Evolutionary conservation across 2,113 vertebrate genomes (phyloP), one percentile per base, ranked within the genome.

Genomic region (Antennarius striatus): DNA sequence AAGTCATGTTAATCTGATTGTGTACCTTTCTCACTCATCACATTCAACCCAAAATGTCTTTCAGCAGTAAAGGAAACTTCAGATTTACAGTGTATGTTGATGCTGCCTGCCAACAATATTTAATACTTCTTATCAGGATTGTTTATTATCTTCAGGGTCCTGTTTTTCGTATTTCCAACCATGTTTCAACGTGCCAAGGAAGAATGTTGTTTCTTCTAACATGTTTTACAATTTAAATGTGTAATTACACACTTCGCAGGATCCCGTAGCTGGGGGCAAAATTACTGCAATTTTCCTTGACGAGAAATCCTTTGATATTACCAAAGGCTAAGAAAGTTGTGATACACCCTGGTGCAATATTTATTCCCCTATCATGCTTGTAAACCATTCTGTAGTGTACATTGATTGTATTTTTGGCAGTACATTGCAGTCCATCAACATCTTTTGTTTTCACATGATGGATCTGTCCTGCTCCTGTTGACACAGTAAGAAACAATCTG

Each of bases 151-250:
- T 6, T 17, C 46, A 32, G 12, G 22, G 45, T 64, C 53, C 56
- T 70, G 60, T 69, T 86, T 80, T 77, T 10, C 58, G 71, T 75
- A 73, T 48, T 64, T 58, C 57, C 63, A 77, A 48, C 81, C 80
- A 55, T 79, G 90, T 32, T 74, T 54, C 51, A 59, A 81, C 87
- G 12, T 87, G 87, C 73, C 78, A 71, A 16, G 10, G 28, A 86
- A 86, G 82, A 90, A 86, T 89, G 80, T 58, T 5, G 56, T 69
- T 49, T 76, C 75, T 81, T 79, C 82, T 43, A 79, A 56, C 16
- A 62, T 77, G 75, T 54, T 46, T 66, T 84, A 69, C 63, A 63
- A 81, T 85, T 87, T 78, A 71, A 56, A 81, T 87, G 57, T 70
- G 61, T 82, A 87, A 87, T 87, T 81, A 80, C 63, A 80, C 39